Evolutionary conservation across 2,888 invertebrate genomes (phyloP), one percentile per base, ranked within the genome.

Genomic region (Didymodactylos carnosus): DNA sequence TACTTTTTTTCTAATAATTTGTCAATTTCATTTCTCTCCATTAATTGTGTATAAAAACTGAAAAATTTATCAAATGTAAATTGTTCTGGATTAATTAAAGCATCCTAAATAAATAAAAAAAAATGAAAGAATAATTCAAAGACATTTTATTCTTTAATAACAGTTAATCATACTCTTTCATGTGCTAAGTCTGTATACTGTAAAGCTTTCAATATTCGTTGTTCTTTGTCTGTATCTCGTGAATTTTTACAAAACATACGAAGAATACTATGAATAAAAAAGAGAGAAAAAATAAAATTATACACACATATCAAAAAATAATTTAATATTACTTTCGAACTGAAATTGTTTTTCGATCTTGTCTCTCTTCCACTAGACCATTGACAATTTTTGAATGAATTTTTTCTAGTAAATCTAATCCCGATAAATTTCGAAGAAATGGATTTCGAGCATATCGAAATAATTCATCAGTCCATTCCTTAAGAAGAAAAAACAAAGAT

Each of bases 51-150:
- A 85, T 94, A 94, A 83, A 95, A 90, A 79, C 88, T 90, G 84
- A 92, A 91, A 86, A 94, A 94, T 82, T 91, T 91, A 81, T 92
- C 92, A 82, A 92, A 94, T 80, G 89, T 89, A 84, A 94, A 93
- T 84, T 92, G 91, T 78, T 89, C 87, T 78, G 90, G 88, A 80
- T 88, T 87, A 79, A 94, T 88, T 73, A 88, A 87, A 82, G 94
- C 94, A 80, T 88, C 90, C 88, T 88, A 82, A 70, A 78, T 1
- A 49, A 23, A 8, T 10, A 49, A 13, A 25, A 14, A 3, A 25
- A 11, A 19, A 35, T 35, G 0, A 25, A 19, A 1, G 19, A 62
- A 53, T 53, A 27, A 53, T 29, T 29, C 11, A 1, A 27, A 27
- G 25, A 27, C 13, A 27, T 10, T 14, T 27, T n/a, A n/a, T n/a